Conservation (phyloP, 2,113 vertebrate species). For the Heliornis fulica region DNA sequence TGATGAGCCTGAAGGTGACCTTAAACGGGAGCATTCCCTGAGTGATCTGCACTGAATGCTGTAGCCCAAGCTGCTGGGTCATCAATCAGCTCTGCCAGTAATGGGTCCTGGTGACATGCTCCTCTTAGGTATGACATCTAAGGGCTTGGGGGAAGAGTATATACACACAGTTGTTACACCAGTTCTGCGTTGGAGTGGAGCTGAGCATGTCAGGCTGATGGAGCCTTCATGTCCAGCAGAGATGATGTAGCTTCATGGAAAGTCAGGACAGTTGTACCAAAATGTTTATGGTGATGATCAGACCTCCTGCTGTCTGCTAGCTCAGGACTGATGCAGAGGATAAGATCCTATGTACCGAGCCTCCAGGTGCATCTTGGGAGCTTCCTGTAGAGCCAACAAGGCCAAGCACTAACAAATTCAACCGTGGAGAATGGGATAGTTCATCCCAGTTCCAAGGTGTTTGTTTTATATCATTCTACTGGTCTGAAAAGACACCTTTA, state of each 20-base stretch:
- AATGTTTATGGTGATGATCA: fast-evolving
- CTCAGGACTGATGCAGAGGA: neutral
- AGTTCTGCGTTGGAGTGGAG: neutral
- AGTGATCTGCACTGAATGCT: neutral
- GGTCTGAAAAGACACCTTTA: neutral
- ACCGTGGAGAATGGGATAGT: fast-evolving
- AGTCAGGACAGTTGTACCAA: neutral
- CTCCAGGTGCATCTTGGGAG: neutral
- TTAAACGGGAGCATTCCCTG: neutral
- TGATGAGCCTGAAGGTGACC: neutral
- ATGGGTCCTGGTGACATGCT: fast-evolving
- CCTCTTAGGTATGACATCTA: neutral
- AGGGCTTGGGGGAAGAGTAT: neutral
- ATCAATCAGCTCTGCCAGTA: neutral
- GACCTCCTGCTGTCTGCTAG: neutral
- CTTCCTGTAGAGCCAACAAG: neutral
- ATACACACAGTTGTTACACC: fast-evolving
- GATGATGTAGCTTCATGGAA: neutral
- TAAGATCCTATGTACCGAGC: neutral
- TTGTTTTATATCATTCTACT: neutral
- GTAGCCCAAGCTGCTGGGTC: neutral
- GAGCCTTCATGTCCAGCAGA: neutral
- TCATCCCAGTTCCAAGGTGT: neutral
- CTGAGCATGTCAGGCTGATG: neutral
- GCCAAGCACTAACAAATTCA: neutral